Evolutionary conservation across 2,888 invertebrate genomes (phyloP), one percentile per base, ranked within the genome.

Genomic region (Limnephilus auricula): DNA sequence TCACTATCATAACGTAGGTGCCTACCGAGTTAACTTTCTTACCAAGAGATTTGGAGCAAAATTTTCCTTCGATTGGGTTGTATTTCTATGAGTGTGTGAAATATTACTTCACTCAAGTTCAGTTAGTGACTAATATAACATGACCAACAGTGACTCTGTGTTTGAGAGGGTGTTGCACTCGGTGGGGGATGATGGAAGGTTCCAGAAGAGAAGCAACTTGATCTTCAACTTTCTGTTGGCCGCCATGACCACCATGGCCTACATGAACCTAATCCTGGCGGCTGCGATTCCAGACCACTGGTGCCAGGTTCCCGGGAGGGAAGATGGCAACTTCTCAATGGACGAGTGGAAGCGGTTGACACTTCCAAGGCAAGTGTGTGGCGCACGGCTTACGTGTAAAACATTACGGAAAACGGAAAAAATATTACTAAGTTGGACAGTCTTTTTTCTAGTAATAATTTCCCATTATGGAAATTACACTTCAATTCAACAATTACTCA

Each of bases 231-330:
- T 95, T 80, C 94, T 95, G 1, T 94, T 96, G 85, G 94, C 96
- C 37, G 94, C 95, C 88, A 94, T 95, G 40, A 95, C 95, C 1
- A 95, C 96, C 40, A 95, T 96, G 95, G 94, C 95, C 45, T 96
- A 96, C 93, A 95, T 96, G 94, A 96, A 96, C 93, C 94, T 96
- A 15, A 95, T 96, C 65, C 94, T 97, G 93, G 95, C 96, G 34
- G 94, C 97, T 90, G 95, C 96, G 91, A 95, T 96, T 89, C 96
- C 96, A 6, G 95, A 96, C 85, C 96, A 97, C 94, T 96, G 96
- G 96, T 97, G 97, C 93, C 94, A 94, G 89, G 96, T 96, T 30
- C 95, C 96, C 1, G 96, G 96, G 40, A 94, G 95, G 87, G 95
- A 95, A 84, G 92, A 93, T 5, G 95, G 95, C 18, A 96, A 96